These are phyloP conservation scores for Sarcophaga carnaria DNA, from an alignment of 2,888 invertebrate species.

Conservation along the genomic window DNA sequence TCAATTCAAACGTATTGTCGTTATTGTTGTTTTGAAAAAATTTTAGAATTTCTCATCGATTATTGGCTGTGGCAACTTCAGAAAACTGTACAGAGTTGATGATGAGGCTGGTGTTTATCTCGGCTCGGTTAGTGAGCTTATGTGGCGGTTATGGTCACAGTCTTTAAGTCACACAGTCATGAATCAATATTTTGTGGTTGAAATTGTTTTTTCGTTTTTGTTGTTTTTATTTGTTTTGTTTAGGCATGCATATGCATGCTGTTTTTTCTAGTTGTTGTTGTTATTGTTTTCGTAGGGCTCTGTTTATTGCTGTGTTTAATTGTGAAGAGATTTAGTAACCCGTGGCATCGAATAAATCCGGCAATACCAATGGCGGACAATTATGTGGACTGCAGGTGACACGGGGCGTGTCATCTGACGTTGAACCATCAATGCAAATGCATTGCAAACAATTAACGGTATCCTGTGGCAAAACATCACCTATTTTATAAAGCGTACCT, in stretches of 20 bases:
- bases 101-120: neutral
- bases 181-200: too few relatives aligned
- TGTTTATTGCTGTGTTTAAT: conserved; percentile 24
- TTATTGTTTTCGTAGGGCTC: neutral
- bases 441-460: conserved; percentile 88
- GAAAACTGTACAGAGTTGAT: conserved; percentile 35
- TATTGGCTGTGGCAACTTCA: conserved; percentile 34
- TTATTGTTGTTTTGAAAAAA: neutral
- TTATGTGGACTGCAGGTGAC: conserved; percentile 82
- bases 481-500: conserved; percentile 86
- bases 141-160: too few relatives aligned
- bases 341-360: conserved; percentile 81
- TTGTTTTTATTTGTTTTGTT: too few relatives aligned
- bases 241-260: too few relatives aligned
- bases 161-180: too few relatives aligned
- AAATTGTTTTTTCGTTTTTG: too few relatives aligned
- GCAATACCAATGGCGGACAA: conserved; percentile 81
- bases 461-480: conserved; percentile 86
- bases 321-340: conserved; percentile 78
- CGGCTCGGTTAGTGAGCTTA: too few relatives aligned
- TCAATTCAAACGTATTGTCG: too few relatives aligned
- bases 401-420: conserved; percentile 80
- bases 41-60: conserved; percentile 23
- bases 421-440: conserved; percentile 85
- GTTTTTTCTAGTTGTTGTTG: too few relatives aligned